Conservation (phyloP, 2,888 invertebrate genomes). For the Dynastes hyllus region DNA sequence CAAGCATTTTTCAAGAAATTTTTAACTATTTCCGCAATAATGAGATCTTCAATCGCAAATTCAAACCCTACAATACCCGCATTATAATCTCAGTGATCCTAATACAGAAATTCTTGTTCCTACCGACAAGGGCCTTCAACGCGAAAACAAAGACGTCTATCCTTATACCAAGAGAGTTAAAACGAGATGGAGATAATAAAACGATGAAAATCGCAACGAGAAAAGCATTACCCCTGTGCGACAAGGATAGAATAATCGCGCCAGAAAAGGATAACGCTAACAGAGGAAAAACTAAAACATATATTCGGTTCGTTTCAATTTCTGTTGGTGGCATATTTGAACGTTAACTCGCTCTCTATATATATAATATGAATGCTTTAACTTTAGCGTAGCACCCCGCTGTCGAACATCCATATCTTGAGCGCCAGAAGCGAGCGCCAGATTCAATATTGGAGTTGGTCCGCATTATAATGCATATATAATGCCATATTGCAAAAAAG, state of each 20-base stretch:
- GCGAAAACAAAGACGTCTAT: not conserved
- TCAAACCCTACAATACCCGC: no score
- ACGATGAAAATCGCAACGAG: constrained; percentile 46
- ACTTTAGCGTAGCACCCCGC: constrained; percentile 67
- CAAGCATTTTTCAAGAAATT: not conserved
- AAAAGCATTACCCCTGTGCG: not conserved
- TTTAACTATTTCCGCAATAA: no score
- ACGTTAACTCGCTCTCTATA: constrained; percentile 68
- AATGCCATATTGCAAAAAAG: constrained; percentile 71
- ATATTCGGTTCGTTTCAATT: constrained; percentile 71
- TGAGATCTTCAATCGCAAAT: no score
- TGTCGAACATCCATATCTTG: constrained; percentile 66
- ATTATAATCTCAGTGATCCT: no score
- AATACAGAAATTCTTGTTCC: no score
- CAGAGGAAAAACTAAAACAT: constrained; percentile 69
- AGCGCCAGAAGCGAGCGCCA: constrained; percentile 59
- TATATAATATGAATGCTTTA: constrained; percentile 71
- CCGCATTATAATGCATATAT: constrained; percentile 71
- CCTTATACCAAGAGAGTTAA: not conserved
- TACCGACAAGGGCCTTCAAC: not conserved
- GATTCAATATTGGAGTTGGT: constrained; percentile 63
- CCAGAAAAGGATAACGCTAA: constrained; percentile 19
- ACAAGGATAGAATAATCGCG: not conserved
- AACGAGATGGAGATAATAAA: constrained; percentile 21
- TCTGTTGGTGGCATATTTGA: constrained; percentile 72